Conservation (phyloP, 1,140 invertebrate genomes). For the Apis florea region DNA sequence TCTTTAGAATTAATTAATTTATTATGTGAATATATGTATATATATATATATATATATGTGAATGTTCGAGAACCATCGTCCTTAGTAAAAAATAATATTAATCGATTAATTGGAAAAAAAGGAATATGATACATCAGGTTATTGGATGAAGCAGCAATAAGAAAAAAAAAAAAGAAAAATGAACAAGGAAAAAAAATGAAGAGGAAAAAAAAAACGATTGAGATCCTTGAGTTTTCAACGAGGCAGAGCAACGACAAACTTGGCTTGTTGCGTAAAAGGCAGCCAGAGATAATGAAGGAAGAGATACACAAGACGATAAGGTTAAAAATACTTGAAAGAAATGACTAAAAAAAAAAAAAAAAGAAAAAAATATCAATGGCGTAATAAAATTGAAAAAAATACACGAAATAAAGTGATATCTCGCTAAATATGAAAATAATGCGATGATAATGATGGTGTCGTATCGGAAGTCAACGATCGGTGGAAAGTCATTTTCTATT, state of each 20-base stretch:
- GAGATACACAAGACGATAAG: neutral
- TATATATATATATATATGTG: neutral
- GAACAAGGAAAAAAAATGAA: neutral
- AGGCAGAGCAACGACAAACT: slow-evolving; percentile 49
- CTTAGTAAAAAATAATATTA: neutral
- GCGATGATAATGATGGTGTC: neutral
- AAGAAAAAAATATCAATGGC: neutral
- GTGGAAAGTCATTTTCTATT: neutral
- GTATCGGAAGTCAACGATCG: neutral
- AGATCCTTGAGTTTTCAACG: neutral
- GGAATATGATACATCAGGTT: neutral
- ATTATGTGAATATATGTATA: neutral
- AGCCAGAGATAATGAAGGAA: slow-evolving; percentile 56
- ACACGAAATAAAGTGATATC: neutral
- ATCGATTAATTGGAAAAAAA: neutral
- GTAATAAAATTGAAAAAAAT: slow-evolving; percentile 15
- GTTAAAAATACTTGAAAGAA: neutral
- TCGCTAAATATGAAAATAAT: neutral
- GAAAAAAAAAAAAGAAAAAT: neutral
- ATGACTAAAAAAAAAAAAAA: neutral
- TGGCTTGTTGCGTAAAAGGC: slow-evolving; percentile 57
- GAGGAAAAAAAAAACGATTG: neutral
- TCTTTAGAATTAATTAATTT: neutral
- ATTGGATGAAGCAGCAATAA: neutral
- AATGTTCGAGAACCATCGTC: neutral